These are phyloP conservation scores for Entomobrya proxima DNA, from an alignment of 2,888 invertebrate genomes.

Conservation along the genomic window DNA sequence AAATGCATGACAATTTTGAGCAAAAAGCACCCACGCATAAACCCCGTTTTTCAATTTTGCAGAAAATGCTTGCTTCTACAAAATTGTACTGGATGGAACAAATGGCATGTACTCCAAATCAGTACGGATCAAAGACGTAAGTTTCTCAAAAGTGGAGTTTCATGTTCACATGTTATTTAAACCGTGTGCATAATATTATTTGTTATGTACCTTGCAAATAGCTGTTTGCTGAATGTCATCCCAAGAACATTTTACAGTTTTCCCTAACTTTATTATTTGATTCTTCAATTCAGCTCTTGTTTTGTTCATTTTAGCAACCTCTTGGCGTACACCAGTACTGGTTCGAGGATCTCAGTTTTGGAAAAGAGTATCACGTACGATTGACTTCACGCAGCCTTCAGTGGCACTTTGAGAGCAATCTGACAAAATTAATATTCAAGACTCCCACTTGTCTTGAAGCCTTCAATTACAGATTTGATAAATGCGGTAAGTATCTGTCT, in stretches of 20 bases:
- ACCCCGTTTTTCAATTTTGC: constrained; percentile 18
- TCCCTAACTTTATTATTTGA: neutral
- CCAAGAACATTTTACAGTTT: neutral
- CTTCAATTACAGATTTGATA: constrained; percentile 70
- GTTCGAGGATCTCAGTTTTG: constrained; percentile 71
- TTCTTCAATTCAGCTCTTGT: neutral
- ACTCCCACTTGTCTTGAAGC: constrained; percentile 73
- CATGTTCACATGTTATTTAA: neutral
- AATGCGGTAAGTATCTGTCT: constrained; percentile 68
- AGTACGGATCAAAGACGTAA: constrained; percentile 53
- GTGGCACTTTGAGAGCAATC: constrained; percentile 70
- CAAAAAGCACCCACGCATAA: neutral
- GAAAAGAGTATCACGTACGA: constrained; percentile 66
- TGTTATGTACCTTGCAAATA: too few relatives aligned
- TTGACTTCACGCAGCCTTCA: constrained; percentile 69
- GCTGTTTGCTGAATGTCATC: too few relatives aligned
- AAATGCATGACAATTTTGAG: neutral
- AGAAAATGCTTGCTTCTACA: constrained; percentile 74
- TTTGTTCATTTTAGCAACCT: constrained; percentile 42
- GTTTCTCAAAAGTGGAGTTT: neutral
- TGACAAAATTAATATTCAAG: constrained; percentile 65
- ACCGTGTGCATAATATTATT: too few relatives aligned
- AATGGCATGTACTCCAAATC: constrained; percentile 52
- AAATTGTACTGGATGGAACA: constrained; percentile 65
- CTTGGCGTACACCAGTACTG: constrained; percentile 71